Percentiles rank a stretch among this genome's conserved stretches.
Conservation (phyloP, 2,113 vertebrate species). For the Cynopterus brachyotis region DNA sequence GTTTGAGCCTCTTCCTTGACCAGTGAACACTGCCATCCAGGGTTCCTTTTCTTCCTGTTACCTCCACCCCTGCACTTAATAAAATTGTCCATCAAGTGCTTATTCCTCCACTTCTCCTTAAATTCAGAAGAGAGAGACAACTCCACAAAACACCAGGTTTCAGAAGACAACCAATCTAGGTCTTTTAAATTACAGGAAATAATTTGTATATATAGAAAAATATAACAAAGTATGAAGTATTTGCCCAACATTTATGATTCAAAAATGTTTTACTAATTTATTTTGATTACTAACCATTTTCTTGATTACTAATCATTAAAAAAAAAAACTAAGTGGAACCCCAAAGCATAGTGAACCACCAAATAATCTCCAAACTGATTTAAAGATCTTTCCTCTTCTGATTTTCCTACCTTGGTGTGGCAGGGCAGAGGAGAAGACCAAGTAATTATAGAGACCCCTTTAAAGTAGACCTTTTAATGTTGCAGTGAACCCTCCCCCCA, state of each 20-base stretch:
- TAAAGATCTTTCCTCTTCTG: background rate
- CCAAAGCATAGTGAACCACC: background rate
- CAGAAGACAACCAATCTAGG: background rate
- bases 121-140: slow-evolving; percentile 35
- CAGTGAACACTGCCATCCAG: slow-evolving; percentile 72
- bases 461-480: background rate
- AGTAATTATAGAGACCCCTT: background rate
- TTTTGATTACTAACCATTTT: background rate
- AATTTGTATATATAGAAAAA: background rate
- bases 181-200: background rate
- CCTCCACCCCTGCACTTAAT: slow-evolving; percentile 1
- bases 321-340: background rate
- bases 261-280: slow-evolving; percentile 20
- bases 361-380: background rate
- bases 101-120: background rate
- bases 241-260: background rate
- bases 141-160: background rate
- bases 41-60: slow-evolving; percentile 46
- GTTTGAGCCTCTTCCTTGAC: background rate
- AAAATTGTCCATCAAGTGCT: background rate
- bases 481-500: background rate
- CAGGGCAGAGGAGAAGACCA: background rate
- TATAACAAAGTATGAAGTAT: background rate
- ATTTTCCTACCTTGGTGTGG: background rate
- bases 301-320: background rate